These are phyloP conservation scores for Eupsilia transversa DNA, from an alignment of 2,888 invertebrate genomes.

Conservation along the genomic window DNA sequence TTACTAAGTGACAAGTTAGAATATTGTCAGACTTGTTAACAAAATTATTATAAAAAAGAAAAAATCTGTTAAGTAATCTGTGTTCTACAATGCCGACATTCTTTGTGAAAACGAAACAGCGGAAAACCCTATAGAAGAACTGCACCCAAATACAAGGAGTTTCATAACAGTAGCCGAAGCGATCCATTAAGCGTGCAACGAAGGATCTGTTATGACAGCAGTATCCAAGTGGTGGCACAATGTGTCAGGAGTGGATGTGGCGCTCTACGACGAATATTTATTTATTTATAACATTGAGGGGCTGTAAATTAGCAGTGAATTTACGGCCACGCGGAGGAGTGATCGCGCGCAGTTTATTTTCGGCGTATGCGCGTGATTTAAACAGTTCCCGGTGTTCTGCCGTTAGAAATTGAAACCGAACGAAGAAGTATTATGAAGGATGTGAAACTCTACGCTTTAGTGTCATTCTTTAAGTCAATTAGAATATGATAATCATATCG, in stretches of 20 bases:
- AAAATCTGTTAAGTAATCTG: background rate
- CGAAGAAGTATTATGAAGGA: conserved; percentile 74
- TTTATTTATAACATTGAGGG: conserved; percentile 89
- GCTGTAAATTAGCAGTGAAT: conserved; percentile 90
- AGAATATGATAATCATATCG: conserved; percentile 70
- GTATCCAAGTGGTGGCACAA: conserved; percentile 85
- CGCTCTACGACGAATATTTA: conserved; percentile 86
- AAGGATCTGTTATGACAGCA: conserved; percentile 88
- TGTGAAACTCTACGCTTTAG: conserved; percentile 71
- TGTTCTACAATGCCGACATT: background rate
- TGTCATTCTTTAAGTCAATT: conserved; percentile 75
- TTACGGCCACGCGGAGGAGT: conserved; percentile 86
- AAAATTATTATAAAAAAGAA: conserved; percentile 10
- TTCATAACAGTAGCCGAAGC: conserved; percentile 61
- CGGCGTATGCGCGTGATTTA: conserved; percentile 86
- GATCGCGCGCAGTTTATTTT: conserved; percentile 88
- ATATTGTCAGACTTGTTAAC: conserved; percentile 23
- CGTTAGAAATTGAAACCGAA: conserved; percentile 77
- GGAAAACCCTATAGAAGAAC: conserved; percentile 12
- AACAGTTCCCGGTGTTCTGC: conserved; percentile 79
- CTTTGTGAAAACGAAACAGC: conserved; percentile 1
- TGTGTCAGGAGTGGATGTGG: conserved; percentile 83
- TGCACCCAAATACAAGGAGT: conserved; percentile 38
- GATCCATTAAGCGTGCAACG: conserved; percentile 80
- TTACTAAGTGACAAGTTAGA: conserved; percentile 35